Base-by-base conservation (phyloP, 1,140 invertebrate genomes). In the Episyrphus balteatus region DNA sequence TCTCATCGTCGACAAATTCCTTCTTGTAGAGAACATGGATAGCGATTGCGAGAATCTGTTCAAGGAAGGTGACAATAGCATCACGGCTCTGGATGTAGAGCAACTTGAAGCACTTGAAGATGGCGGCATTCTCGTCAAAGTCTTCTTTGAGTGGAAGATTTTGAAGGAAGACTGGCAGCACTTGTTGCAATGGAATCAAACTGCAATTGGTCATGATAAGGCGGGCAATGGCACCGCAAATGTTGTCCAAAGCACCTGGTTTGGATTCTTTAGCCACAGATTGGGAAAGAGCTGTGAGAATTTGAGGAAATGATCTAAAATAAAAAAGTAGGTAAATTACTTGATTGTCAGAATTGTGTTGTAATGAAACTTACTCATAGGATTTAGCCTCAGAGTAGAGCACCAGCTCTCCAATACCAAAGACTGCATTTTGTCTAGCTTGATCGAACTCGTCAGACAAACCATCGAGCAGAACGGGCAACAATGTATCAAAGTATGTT, bases 391-490 rank as follows among this genome's bases (percentile, higher is more conserved):
- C 58, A 5, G 58, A 77, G 61, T 81, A 63, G 2, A 78, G 61
- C 30, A 76, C 76, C 38, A 88, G 71, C 59, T 89, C 84, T 11
- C 86, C 86, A 19, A 89, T 67, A 19, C 81, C 84, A 69, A 75
- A 89, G 34, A 83, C 79, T 0, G 81, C 74, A 68, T 90, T 91
- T 57, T 84, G 86, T 18, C 86, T 72, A 2, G 88, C 81, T 33
- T 54, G 55, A 67, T 86, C 80, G 53, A 79, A 76, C 3, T 72
- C 49, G 65, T 89, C 84, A 42, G 68, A 71, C 1, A 76, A 70
- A 14, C 75, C 72, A 46, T 63, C 70, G 13, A 83, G 66, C 50
- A 87, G 78, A 17, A 81, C 52, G 11, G 82, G 76, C 38, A 84
- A 72, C 34, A 89, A 59, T 37, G 75, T 65, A 17, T 72, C 62